Evolutionary conservation across 1,140 invertebrate species (phyloP).

Genomic region (Drosophila repleta): DNA sequence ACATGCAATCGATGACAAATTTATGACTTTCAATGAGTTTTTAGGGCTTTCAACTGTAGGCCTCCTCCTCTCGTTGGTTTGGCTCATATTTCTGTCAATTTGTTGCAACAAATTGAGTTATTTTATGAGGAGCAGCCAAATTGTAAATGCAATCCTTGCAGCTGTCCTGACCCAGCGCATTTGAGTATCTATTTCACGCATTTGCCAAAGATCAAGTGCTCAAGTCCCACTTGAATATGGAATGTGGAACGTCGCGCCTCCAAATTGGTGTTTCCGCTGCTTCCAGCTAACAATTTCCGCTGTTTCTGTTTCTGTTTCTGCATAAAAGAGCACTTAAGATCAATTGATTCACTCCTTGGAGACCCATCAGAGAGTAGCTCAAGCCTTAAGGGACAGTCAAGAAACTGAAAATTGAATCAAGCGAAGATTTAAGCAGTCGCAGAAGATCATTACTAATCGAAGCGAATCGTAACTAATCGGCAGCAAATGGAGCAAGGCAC

Average conservation of each 20-base stretch:
- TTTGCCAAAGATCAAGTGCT: slow-evolving; percentile 67
- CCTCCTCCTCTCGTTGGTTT: slow-evolving; percentile 17
- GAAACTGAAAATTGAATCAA: neutral
- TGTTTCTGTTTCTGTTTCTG: too few relatives aligned
- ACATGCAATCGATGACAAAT: slow-evolving; percentile 82
- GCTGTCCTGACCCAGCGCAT: slow-evolving; percentile 51
- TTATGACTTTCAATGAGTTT: slow-evolving; percentile 65
- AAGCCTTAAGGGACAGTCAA: neutral
- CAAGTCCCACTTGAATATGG: slow-evolving; percentile 49
- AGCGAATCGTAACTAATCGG: too few relatives aligned
- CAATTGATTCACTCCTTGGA: slow-evolving; percentile 41
- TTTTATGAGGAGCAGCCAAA: slow-evolving; percentile 33
- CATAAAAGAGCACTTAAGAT: slow-evolving; percentile 5
- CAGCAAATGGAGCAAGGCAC: neutral
- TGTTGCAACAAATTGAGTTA: slow-evolving; percentile 75
- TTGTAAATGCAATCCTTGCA: slow-evolving; percentile 45
- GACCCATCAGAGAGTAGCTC: slow-evolving; percentile 2
- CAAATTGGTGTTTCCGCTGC: slow-evolving; percentile 39
- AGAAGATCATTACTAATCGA: too few relatives aligned
- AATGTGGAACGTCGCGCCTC: slow-evolving; percentile 4
- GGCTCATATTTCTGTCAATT: slow-evolving; percentile 81
- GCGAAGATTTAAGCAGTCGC: neutral
- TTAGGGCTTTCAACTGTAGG: slow-evolving; percentile 6
- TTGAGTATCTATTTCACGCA: slow-evolving; percentile 79
- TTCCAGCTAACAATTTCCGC: slow-evolving; percentile 43